Evolutionary conservation across 2,113 vertebrate genomes (phyloP).

Genomic region (Prunella fulvescens): DNA sequence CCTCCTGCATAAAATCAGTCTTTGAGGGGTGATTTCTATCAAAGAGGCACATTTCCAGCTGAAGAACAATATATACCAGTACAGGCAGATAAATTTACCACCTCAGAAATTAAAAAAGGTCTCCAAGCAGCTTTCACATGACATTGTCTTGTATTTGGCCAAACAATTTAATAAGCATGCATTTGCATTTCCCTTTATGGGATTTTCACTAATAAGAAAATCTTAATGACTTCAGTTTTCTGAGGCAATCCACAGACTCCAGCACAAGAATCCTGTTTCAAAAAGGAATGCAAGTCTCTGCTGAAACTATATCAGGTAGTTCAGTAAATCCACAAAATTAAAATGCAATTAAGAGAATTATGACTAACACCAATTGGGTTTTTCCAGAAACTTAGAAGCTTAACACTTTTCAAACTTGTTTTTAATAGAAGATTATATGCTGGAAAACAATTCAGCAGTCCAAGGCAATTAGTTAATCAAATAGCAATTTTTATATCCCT

Average conservation of each 20-base stretch:
- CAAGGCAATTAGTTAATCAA: neutral
- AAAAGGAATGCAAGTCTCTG: neutral
- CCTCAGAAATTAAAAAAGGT: neutral
- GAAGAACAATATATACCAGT: neutral
- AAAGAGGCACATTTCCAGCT: neutral
- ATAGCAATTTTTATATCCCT: neutral
- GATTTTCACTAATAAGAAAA: neutral
- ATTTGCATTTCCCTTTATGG: neutral
- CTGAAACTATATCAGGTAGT: neutral
- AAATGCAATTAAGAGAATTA: neutral
- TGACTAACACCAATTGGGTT: fast-evolving
- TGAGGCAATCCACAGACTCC: neutral
- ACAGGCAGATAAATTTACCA: neutral
- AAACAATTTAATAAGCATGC: neutral
- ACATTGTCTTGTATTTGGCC: neutral
- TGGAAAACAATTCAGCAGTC: neutral
- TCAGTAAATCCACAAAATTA: neutral
- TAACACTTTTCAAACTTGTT: neutral
- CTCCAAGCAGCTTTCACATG: neutral
- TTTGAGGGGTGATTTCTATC: neutral
- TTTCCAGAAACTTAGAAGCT: neutral
- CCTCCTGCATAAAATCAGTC: neutral
- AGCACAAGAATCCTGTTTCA: neutral
- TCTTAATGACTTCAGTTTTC: neutral
- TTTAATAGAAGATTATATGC: neutral